Evolutionary conservation across 2,888 invertebrate species (phyloP), one percentile per base, ranked within the genome.

Genomic region (Stenurella melanura): DNA sequence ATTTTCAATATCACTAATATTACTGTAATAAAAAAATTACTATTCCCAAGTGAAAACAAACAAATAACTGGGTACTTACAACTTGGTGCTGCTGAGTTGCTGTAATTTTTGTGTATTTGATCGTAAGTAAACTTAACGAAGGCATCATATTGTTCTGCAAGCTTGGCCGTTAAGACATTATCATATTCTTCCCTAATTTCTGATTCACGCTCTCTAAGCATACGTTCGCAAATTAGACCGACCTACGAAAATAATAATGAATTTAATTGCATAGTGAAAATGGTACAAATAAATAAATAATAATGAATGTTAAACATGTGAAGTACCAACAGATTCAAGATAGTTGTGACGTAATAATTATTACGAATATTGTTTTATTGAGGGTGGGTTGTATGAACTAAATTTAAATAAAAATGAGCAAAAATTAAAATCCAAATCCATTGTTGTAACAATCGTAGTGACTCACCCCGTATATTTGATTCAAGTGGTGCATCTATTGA

Each of bases 51-150:
- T 9, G 30, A 15, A 21, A 58, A 54, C 30, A 73, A 74, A 73
- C 19, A 42, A 70, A 66, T 58, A 15, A 66, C 21, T 67, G 1
- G 64, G 73, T 85, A 89, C 90, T 89, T 87, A 90, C 90, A 90
- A 85, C 90, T 90, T 81, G 90, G 90, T 74, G 87, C 84, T 73
- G 87, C 85, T 77, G 87, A 84, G 82, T 87, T 86, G 81, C 87
- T 87, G 80, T 92, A 94, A 86, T 93, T 93, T 90, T 93, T 95
- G 88, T 96, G 96, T 87, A 99, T 96, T 92, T 99, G 98, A 91
- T 99, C 99, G 86, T 97, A 95, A 85, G 98, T 98, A 91, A 99
- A 99, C 91, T 97, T 97, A 80, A 98, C 97, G 90, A 99, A 99
- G 87, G 98, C 97, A 90, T 99, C 98, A 89, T 99, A 99, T 91